Evolutionary conservation across 2,797 vertebrate genomes (phyloP), one percentile per base, ranked within the genome.

Genomic region (Ambastaia sidthimunki): DNA sequence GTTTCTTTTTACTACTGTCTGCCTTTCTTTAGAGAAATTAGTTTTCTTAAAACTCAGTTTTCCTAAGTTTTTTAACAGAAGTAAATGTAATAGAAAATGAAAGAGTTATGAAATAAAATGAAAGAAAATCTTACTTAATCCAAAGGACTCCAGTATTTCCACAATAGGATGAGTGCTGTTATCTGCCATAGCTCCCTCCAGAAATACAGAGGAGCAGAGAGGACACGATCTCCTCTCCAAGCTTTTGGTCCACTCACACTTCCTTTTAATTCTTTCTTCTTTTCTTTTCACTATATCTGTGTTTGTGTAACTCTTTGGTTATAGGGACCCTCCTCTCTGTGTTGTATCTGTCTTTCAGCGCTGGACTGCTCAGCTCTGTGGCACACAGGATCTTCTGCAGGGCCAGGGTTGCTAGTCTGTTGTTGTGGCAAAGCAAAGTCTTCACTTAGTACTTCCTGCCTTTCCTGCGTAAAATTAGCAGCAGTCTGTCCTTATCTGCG

Each of bases 371-470:
- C 83, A 86, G 84, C 88, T 84, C 87, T 83, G 85, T 88, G 88
- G 87, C 85, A 84, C 86, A 87, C 88, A 86, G 91, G 85, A 88
- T 91, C 88, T 87, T 87, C 75, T 84, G 85, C 86, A 87, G 82
- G 83, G 88, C 88, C 79, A 81, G 88, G 82, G 88, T 90, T 88
- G 85, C 87, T 84, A 80, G 85, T 87, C 87, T 90, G 92, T 91
- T 96, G 94, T 96, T 96, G 92, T 95, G 93, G 92, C 91, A 95
- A 93, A 93, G 96, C 95, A 96, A 97, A 97, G 94, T 93, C 93
- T 93, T 93, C 92, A 94, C 94, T 95, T 97, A 94, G 94, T 88
- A 74, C 95, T 98, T 99, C 98, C 97, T 98, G 97, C 95, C 91
- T 95, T 95, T 94, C 80, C 95, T 93, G 94, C 93, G 94, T 88